Evolutionary conservation across 2,113 vertebrate species (phyloP).

Genomic region (Vidua chalybeata): DNA sequence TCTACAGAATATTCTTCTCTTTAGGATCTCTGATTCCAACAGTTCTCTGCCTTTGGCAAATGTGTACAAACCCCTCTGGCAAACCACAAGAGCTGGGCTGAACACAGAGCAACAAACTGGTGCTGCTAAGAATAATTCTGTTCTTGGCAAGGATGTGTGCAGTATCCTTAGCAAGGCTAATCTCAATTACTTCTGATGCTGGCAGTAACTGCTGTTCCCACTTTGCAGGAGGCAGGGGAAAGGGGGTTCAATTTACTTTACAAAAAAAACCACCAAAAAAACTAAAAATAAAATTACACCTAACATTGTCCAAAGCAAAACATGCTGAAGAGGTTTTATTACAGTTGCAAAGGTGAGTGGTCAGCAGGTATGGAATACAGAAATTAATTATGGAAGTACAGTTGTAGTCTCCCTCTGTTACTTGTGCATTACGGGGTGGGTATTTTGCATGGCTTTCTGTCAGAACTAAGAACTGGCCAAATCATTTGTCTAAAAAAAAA

Average conservation of each 20-base stretch:
- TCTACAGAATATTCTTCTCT: background rate
- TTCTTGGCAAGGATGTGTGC: background rate
- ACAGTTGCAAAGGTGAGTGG: background rate
- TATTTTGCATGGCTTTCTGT: background rate
- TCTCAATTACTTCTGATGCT: background rate
- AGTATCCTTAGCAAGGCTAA: background rate
- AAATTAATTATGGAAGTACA: background rate
- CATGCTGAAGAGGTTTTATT: background rate
- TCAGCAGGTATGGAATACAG: background rate
- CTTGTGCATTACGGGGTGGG: background rate
- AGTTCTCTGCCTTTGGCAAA: background rate
- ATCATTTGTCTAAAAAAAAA: conserved; percentile 11
- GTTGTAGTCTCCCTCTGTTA: background rate
- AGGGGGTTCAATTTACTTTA: background rate
- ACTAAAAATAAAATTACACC: background rate
- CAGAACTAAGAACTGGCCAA: background rate
- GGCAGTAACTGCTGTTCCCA: background rate
- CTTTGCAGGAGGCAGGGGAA: background rate
- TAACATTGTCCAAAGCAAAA: background rate
- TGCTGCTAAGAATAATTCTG: background rate
- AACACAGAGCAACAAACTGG: background rate
- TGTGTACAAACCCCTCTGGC: background rate
- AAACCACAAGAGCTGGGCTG: background rate
- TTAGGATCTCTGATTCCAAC: background rate
- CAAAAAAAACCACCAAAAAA: background rate